Percentiles rank a stretch among this genome's conserved stretches.
Conservation (phyloP, 2,888 invertebrate species). For the Lycia hirtaria region DNA sequence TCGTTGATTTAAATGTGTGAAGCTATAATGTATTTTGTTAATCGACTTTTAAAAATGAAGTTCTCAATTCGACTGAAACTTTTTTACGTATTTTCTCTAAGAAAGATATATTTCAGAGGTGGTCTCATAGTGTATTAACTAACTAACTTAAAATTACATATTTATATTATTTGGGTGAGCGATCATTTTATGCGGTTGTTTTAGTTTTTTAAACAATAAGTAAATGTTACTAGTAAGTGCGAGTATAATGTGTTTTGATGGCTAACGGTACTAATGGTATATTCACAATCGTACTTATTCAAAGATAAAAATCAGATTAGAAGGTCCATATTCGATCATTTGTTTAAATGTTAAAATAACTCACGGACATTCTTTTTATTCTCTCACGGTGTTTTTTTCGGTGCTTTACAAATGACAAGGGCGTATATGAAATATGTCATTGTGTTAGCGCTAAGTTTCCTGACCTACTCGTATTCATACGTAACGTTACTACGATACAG, state of each 20-base stretch:
- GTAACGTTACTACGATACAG: conserved; percentile 55
- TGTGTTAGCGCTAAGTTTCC: conserved; percentile 43
- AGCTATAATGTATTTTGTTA: background rate
- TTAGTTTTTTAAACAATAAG: no score
- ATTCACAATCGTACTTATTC: conserved; percentile 17
- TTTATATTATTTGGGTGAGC: no score
- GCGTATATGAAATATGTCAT: conserved; percentile 33
- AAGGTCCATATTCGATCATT: conserved; percentile 14
- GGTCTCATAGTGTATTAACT: no score
- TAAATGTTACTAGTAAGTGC: no score
- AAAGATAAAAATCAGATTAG: conserved; percentile 11
- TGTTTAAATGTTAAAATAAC: conserved; percentile 9
- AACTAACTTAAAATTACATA: no score
- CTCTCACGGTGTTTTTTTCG: conserved; percentile 8
- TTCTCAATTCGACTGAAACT: no score
- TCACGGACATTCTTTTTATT: conserved; percentile 9
- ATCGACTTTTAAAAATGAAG: no score
- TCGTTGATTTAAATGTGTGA: background rate
- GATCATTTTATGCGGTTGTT: no score
- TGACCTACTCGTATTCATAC: conserved; percentile 59
- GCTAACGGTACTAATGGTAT: no score
- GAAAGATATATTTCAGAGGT: no score
- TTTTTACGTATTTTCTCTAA: no score
- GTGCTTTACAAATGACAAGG: conserved; percentile 17
- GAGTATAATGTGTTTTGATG: no score